Base-by-base conservation (phyloP, 2,888 invertebrate species). In the Therioaphis trifolii region DNA sequence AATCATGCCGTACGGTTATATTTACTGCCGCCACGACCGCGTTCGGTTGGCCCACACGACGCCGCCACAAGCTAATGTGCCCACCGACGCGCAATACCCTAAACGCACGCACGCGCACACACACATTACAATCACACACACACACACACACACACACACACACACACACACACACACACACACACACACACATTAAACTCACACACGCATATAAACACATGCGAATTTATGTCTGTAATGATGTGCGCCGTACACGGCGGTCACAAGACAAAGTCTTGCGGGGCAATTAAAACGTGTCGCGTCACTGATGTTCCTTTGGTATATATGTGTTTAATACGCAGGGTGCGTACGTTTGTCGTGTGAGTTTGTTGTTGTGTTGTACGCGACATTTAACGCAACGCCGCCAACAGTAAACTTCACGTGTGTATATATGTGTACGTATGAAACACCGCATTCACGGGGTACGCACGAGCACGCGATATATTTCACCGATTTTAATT, bases 251-350 rank as follows among this genome's bases (percentile, higher is more conserved):
- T 35, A n/a, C n/a, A n/a, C n/a, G n/a, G n/a, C n/a, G n/a, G n/a
- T n/a, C n/a, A n/a, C n/a, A n/a, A n/a, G 5, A 49, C 27, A 71
- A 29, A 35, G 72, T 74, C 72, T 55, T 35, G n/a, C 4, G 55
- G 4, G 29, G 49, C 74, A 74, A 74, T 74, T 74, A 75, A 58
- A 75, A 75, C 58, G 40, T 18, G 40, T 58, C 75, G 55, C 74
- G 55, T 11, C 40, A 21, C 15, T 24, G 35, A 40, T 24, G 55
- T 55, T 21, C 21, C 21, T 11, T 21, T 11, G 11, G 55, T 55
- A 9, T 4, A n/a, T 7, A 35, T 35, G 35, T 35, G 7, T 35
- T 5, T 35, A 5, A 35, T 35, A 35, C 35, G 7, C 35, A 35
- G 3, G 35, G 35, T 35, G 35, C 7, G 35, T 35, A 35, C 7